A percentile compares a stretch with the other conserved stretches of the same genome.
Evolutionary conservation across 2,888 invertebrate species (phyloP).

Genomic region (Dyspetes luteomarginatus): DNA sequence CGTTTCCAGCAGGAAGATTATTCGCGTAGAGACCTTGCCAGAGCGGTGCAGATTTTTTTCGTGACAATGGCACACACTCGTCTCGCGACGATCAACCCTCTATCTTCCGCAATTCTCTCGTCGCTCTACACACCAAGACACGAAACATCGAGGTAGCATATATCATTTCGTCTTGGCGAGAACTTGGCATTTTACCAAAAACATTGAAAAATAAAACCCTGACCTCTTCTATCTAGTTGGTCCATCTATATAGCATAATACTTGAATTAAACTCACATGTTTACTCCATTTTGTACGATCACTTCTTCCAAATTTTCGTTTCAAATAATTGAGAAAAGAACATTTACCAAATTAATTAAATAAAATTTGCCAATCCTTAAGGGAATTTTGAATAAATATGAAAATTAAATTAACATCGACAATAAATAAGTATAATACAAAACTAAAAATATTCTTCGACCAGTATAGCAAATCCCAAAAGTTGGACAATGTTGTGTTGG

Average conservation of each 20-base stretch:
- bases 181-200: constrained; percentile 58
- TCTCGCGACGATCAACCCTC: constrained; percentile 6
- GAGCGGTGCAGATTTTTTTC: constrained; percentile 53
- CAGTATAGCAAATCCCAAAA: too few species aligned
- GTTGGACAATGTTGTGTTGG: too few species aligned
- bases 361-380: background rate
- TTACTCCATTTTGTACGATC: background rate
- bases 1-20: constrained; percentile 52
- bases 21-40: constrained; percentile 53
- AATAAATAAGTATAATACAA: too few species aligned
- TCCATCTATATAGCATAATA: background rate
- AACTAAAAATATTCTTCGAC: too few species aligned
- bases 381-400: background rate
- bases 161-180: constrained; percentile 50
- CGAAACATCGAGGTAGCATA: constrained; percentile 29
- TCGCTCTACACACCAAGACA: constrained; percentile 28
- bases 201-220: constrained; percentile 59
- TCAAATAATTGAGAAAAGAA: background rate
- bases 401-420: background rate
- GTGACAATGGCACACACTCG: constrained; percentile 50
- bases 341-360: background rate
- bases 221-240: constrained; percentile 45
- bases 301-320: background rate
- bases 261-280: background rate
- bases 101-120: constrained; percentile 28